Evolutionary conservation across 1,140 invertebrate genomes (phyloP), one percentile per base, ranked within the genome.

Genomic region (Asbolus verrucosus): DNA sequence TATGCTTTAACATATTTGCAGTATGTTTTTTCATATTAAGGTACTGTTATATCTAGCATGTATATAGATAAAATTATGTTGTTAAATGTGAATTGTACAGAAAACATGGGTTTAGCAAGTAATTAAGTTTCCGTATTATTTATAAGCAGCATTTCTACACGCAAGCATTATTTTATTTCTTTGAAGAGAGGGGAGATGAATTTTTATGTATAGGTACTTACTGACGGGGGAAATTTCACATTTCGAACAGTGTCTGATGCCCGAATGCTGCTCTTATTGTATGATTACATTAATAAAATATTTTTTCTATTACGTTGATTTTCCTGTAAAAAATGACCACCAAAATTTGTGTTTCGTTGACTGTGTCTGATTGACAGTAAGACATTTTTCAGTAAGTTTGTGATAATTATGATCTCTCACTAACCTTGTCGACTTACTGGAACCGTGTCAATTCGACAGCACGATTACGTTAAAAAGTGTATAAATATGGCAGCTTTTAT

Each of bases 41-140:
- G 21, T 50, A 50, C 43, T 50, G 43, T 50, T 50, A n/a, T n/a
- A 50, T 50, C 43, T 50, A 50, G 43, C 43, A 50, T 62, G 60
- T 62, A 62, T 33, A 61, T 61, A 61, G 31, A 62, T 33, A 62
- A 24, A 62, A 14, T 38, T 62, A 62, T 39, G 60, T 62, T 62
- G 60, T 62, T 62, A 33, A 62, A 62, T 62, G 60, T 62, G 27
- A 62, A 36, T 38, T 62, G 60, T 62, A 62, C 30, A 62, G 60
- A 62, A 36, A 62, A 62, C 14, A n/a, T 62, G 60, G 60, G 60
- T 38, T 62, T 50, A 50, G 43, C 18, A 18, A 50, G 43, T 50
- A 50, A 50, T 50, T 50, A 50, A 50, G 43, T 50, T 50, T 15
- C 6, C 43, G 43, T 50, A 50, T 50, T 50, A 50, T 36, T 50